Evolutionary conservation across 2,113 vertebrate genomes (phyloP), one percentile per base, ranked within the genome.

Genomic region (Eolophus roseicapilla): DNA sequence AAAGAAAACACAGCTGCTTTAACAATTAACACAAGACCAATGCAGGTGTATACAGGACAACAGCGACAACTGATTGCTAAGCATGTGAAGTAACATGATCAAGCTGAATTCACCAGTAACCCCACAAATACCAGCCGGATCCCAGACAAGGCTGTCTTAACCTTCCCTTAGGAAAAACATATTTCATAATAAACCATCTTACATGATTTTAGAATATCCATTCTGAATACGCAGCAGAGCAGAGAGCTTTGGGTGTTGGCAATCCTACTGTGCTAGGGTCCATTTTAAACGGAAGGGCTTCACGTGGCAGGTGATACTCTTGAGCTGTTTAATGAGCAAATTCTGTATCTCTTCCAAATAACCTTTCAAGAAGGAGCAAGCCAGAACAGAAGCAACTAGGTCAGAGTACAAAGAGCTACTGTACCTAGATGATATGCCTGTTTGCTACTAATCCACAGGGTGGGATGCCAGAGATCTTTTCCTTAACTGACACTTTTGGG

Each of bases 401-500:
- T 96, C 97, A 97, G 92, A 94, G 90, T 91, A 96, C 95, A 96
- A 97, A 90, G 94, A 92, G 78, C 93, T 96, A 96, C 96, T 95
- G 96, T 96, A 96, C 94, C 96, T 96, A 96, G 75, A 94, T 79
- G 96, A 93, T 95, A 94, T 27, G 86, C 93, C 94, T 97, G 71
- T 93, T 97, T 82, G 79, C 85, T 95, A 50, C 93, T 97, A 95
- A 95, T 95, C 95, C 93, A 89, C 92, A 80, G 83, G 67, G 86
- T 91, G 87, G 93, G 91, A 96, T 96, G 93, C 88, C 95, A 95
- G 81, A 83, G 91, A 97, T 95, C 93, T 83, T 89, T 49, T 90
- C 86, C 88, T 89, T 92, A 94, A 95, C 75, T 97, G 97, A 97
- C 95, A 97, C 92, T 97, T 97, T 89, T 91, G 94, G 96, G 97